Percentiles rank a stretch among this genome's conserved stretches.
phyloP scores from a whole-genome alignment of 2,888 invertebrate genomes.

The Lamproptera curius region DNA sequence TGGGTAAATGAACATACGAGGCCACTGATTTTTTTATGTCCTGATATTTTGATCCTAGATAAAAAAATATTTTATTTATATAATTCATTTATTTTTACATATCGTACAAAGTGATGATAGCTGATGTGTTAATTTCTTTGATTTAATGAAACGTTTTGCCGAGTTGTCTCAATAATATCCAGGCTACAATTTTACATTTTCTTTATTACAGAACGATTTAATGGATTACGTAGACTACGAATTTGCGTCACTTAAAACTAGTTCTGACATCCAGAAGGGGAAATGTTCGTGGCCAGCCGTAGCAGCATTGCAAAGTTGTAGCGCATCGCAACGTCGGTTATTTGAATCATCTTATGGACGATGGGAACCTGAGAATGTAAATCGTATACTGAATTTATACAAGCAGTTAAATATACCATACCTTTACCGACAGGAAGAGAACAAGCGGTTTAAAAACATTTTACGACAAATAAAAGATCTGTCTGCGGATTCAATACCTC shows the following conservation, averaged over 20 bases:
- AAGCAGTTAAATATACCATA: not conserved
- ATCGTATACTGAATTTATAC: not conserved
- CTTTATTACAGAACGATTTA: constrained; percentile 5
- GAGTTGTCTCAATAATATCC: too few relatives aligned
- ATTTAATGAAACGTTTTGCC: too few relatives aligned
- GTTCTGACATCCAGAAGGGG: constrained; percentile 1
- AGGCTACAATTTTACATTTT: not conserved
- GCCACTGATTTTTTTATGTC: too few relatives aligned
- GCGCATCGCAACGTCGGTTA: not conserved
- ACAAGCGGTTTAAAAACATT: not conserved
- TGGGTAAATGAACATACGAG: too few relatives aligned
- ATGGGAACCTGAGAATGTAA: constrained; percentile 4
- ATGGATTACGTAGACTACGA: constrained; percentile 3
- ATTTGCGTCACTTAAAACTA: not conserved
- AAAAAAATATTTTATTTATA: too few relatives aligned
- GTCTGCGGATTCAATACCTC: constrained; percentile 1
- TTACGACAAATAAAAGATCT: not conserved
- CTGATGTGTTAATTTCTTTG: too few relatives aligned
- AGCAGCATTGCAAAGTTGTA: not conserved
- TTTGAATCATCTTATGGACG: constrained; percentile 1
- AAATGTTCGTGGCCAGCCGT: constrained; percentile 8
- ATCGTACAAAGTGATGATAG: too few relatives aligned
- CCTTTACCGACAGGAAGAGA: constrained; percentile 4
- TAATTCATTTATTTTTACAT: too few relatives aligned
- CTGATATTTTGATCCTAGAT: too few relatives aligned